A percentile compares a stretch with the other conserved stretches of the same genome.
phyloP scores from a whole-genome alignment of 1,140 invertebrate genomes.

The Temnothorax curvispinosus region DNA sequence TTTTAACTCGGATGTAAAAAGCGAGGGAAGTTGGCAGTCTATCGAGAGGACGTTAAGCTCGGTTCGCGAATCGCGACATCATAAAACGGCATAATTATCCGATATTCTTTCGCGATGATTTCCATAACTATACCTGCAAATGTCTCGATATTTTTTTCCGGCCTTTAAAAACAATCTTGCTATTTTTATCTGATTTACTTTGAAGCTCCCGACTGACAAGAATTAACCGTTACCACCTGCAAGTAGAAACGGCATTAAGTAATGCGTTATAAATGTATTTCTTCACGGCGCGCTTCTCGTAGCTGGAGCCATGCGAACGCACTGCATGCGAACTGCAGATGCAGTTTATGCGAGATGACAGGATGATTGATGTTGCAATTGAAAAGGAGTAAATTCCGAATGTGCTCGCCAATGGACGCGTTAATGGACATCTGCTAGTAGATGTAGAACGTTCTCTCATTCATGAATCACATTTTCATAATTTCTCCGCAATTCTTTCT shows the following conservation, averaged over 20 bases:
- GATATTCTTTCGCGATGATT: neutral
- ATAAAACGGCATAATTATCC: neutral
- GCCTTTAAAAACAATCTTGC: neutral
- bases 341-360: conserved; percentile 29
- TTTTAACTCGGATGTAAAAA: conserved; percentile 34
- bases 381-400: conserved; percentile 39
- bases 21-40: neutral
- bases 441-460: neutral
- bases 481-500: neutral
- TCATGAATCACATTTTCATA: conserved; percentile 3
- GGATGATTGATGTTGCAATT: conserved; percentile 57
- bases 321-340: conserved; percentile 17
- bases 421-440: conserved; percentile 43
- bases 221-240: conserved; percentile 2
- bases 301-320: neutral
- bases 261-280: conserved; percentile 40
- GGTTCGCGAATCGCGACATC: conserved; percentile 10
- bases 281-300: conserved; percentile 6
- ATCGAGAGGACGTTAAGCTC: neutral
- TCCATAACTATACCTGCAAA: neutral
- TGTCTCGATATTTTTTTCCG: neutral
- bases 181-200: conserved; percentile 1
- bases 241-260: conserved; percentile 34
- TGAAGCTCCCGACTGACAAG: neutral
- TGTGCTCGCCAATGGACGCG: neutral